Conservation (phyloP, 2,113 vertebrate species). For the Gallinago undulata region DNA sequence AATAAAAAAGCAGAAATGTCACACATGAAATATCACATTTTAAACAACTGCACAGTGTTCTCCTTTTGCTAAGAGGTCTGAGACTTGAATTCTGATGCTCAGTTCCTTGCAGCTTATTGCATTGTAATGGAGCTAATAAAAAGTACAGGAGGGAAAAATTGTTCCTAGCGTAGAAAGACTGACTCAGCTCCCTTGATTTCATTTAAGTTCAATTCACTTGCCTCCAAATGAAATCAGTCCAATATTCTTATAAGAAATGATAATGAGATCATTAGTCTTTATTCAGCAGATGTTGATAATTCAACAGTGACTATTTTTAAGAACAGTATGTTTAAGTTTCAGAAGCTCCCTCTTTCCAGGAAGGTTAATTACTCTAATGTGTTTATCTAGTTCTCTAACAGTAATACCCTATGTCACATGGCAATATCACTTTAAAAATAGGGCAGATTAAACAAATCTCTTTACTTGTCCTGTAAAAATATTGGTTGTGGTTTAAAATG, state of each 20-base stretch:
- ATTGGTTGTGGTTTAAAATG: conserved; percentile 51
- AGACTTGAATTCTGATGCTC: background rate
- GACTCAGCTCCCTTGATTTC: background rate
- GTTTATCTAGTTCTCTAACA: conserved; percentile 59
- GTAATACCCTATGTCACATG: conserved; percentile 69
- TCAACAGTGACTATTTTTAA: conserved; percentile 30
- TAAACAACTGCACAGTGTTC: background rate
- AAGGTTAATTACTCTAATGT: conserved; percentile 68
- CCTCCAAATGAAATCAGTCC: background rate
- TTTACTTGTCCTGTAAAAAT: conserved; percentile 74
- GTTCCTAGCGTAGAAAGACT: background rate
- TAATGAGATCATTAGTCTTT: conserved; percentile 34
- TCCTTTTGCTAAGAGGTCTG: background rate
- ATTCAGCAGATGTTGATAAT: conserved; percentile 35
- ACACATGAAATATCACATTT: background rate
- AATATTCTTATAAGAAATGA: conserved; percentile 29
- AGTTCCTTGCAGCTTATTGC: background rate
- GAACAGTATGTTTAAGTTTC: conserved; percentile 40
- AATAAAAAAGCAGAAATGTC: background rate
- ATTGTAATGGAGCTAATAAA: background rate
- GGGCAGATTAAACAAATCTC: conserved; percentile 84
- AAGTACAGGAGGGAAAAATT: background rate
- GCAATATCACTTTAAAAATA: conserved; percentile 77
- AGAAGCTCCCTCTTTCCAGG: conserved; percentile 47
- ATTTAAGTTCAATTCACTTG: background rate